Base-by-base conservation (phyloP, 2,113 vertebrate species). In the Oryzias javanicus region DNA sequence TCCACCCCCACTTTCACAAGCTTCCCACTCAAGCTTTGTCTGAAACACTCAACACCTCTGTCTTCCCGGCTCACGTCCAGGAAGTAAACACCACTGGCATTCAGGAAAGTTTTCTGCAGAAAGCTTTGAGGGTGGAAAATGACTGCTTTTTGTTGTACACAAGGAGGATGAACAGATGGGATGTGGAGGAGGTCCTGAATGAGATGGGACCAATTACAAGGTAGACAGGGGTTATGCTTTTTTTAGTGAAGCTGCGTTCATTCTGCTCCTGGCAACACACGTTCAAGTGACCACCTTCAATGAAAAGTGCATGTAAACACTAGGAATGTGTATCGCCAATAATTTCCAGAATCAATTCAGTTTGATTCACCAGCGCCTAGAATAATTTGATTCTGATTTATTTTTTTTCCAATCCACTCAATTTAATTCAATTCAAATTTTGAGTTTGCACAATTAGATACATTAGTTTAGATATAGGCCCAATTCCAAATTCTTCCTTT, bases 21-120 rank as follows among this genome's bases (percentile, higher is more conserved):
- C 82, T 83, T 87, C 88, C 89, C 79, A 83, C 89, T 86, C 82
- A 72, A 75, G 78, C 85, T 84, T 85, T 80, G 82, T 89, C 80
- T 84, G 62, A 4, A 85, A 78, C 81, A 76, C 74, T 79, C 80
- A 69, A 55, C 67, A 65, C 79, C 66, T 83, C 78, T 55, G 55
- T 74, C 69, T 72, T 66, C 60, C 40, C 27, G 13, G 58, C 78
- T 82, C 50, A 20, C 63, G 51, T 78, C 75, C 77, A 83, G 83
- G 84, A 89, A 82, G 82, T 81, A 83, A 83, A 85, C 80, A 81
- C 40, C 66, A 61, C 50, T 35, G 10, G 62, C 24, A 52, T 47
- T 64, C 17, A 14, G 58, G 60, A 22, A 41, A 58, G 40, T 48
- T 57, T 66, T 66, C 45, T 41, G 47, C 49, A 53, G 1, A 56